Evolutionary conservation across 1,140 invertebrate species (phyloP), one percentile per base, ranked within the genome.

Genomic region (Drosophila teissieri): DNA sequence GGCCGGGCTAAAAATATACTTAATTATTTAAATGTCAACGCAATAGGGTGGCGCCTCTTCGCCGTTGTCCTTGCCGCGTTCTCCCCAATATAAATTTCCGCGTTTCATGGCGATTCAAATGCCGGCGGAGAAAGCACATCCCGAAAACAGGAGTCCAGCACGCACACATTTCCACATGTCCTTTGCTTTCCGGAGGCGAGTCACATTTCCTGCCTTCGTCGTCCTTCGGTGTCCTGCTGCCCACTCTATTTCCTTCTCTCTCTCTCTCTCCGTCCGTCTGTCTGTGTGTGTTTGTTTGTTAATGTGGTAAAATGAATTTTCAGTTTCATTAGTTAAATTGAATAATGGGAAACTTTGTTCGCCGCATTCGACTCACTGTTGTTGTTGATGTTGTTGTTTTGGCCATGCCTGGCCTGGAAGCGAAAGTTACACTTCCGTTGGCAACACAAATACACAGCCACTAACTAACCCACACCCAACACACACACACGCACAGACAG

Each of bases 261-360:
- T 15, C 36, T n/a, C 31, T 22, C 22, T 37, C n/a, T n/a, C n/a
- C n/a, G n/a, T n/a, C 8, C 10, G 1, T 42, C 12, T 64, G 17
- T 63, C 8, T 67, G 48, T 74, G 45, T 82, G 58, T 85, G 42
- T 73, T 73, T 78, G 70, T 85, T 81, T 83, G 90, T 91, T 90
- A 91, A 91, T 91, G 85, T 90, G 90, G 83, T 80, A 88, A 91
- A 90, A 90, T 78, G 85, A 91, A 88, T 91, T 91, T 91, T 91
- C 90, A 90, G 90, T 91, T 91, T 91, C 90, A 91, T 91, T 91
- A 91, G 90, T 91, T 90, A 91, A 91, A 91, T 91, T 91, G 90
- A 91, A 91, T 91, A 91, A 88, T 91, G 90, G 86, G 88, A 91
- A 91, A 88, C 83, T 88, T 88, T 88, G 84, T 51, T 88, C 63